Conservation (phyloP, 2,888 invertebrate species). For the Apoderus coryli region DNA sequence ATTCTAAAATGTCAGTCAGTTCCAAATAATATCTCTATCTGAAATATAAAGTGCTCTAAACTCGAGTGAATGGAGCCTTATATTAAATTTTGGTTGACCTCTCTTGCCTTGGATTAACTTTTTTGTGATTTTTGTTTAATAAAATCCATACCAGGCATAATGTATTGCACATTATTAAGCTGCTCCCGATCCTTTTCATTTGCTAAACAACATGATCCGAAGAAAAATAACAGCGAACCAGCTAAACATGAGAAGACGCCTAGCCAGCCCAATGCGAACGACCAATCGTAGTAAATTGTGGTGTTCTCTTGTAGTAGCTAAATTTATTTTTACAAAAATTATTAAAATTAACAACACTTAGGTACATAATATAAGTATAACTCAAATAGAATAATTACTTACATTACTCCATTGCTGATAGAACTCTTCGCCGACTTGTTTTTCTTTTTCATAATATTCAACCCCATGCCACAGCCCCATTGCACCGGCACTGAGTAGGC, state of each 20-base stretch:
- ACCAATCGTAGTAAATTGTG: slow-evolving; percentile 68
- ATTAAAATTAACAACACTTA: no score
- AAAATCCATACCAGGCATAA: slow-evolving; percentile 81
- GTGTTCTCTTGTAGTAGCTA: slow-evolving; percentile 61
- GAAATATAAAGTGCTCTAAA: no score
- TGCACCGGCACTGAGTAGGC: slow-evolving; percentile 78
- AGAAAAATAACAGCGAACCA: slow-evolving; percentile 64
- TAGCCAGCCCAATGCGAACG: slow-evolving; percentile 73
- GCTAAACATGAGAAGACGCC: slow-evolving; percentile 62
- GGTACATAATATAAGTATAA: no score
- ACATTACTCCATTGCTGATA: slow-evolving; percentile 87
- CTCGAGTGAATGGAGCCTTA: no score
- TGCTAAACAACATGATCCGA: slow-evolving; percentile 62
- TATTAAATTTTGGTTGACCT: no score
- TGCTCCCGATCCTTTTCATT: slow-evolving; percentile 61
- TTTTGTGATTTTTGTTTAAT: no score
- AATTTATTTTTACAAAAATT: no score
- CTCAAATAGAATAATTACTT: slow-evolving; percentile 34
- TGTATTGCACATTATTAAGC: slow-evolving; percentile 71
- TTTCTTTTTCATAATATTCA: slow-evolving; percentile 90
- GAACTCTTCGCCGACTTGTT: slow-evolving; percentile 82
- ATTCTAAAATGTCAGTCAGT: no score
- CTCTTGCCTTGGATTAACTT: no score
- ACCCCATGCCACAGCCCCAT: slow-evolving; percentile 96
- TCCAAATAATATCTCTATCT: no score